Evolutionary conservation across 2,888 invertebrate species (phyloP).

Genomic region (Panzeria rudis): DNA sequence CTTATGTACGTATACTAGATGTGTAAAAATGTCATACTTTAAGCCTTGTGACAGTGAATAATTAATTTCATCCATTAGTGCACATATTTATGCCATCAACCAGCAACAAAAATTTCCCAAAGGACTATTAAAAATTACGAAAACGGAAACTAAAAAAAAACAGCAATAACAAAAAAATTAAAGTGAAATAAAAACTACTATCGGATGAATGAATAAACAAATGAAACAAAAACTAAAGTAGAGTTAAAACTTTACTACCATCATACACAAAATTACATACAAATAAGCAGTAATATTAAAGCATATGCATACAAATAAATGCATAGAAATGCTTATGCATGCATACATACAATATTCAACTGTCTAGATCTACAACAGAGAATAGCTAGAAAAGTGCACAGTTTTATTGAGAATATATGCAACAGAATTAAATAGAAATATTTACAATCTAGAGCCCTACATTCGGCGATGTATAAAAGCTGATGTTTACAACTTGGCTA

Average conservation of each 20-base stretch:
- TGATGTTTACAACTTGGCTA: too few relatives aligned
- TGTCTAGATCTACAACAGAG: constrained; percentile 28
- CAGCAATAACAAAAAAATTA: constrained; percentile 37
- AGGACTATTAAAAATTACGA: constrained; percentile 73
- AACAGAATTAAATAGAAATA: constrained; percentile 1
- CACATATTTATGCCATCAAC: constrained; percentile 74
- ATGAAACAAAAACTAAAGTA: constrained; percentile 45
- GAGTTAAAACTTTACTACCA: constrained; percentile 50
- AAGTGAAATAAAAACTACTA: constrained; percentile 60
- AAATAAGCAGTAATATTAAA: not conserved
- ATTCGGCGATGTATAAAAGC: not conserved
- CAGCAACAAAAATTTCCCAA: constrained; percentile 70
- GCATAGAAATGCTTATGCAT: not conserved
- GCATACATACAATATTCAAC: constrained; percentile 3
- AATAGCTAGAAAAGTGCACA: constrained; percentile 30
- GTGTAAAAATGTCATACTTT: constrained; percentile 62
- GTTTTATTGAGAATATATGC: constrained; percentile 24
- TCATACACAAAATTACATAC: not conserved
- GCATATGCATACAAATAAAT: not conserved
- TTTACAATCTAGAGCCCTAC: not conserved
- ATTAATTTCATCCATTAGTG: constrained; percentile 74
- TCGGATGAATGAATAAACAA: constrained; percentile 69
- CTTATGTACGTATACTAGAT: not conserved
- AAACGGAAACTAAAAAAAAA: constrained; percentile 44
- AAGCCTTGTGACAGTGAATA: constrained; percentile 73